phyloP scores from a whole-genome alignment of 1,140 invertebrate genomes.

The Metopolophium dirhodum region DNA sequence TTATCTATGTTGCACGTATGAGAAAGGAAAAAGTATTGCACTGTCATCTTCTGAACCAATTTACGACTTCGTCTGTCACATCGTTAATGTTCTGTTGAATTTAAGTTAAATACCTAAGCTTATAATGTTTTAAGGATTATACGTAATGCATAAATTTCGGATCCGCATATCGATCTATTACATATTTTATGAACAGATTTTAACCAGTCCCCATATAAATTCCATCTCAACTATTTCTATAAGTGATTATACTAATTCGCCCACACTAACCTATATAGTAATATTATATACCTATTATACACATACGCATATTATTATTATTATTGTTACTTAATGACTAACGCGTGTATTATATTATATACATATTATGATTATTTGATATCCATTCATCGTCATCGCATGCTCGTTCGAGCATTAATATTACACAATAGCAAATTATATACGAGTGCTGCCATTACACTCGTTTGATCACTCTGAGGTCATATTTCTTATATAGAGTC shows the following conservation, averaged over 20 bases:
- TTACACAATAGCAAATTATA: not conserved
- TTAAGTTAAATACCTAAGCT: not conserved
- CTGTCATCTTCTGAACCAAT: not conserved
- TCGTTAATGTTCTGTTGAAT: not conserved
- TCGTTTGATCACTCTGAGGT: not conserved
- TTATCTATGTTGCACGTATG: not conserved
- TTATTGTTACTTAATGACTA: not conserved
- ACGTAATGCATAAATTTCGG: not conserved
- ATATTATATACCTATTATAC: not conserved
- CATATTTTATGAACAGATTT: not conserved
- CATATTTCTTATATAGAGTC: not conserved
- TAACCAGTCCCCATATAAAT: not conserved
- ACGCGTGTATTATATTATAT: not conserved
- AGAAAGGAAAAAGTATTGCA: not conserved
- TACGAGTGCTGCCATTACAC: not conserved
- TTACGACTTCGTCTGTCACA: not conserved
- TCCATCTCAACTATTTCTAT: not conserved
- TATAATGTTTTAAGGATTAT: not conserved
- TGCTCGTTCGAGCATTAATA: not conserved
- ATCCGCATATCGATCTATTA: not conserved
- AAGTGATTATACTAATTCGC: not conserved
- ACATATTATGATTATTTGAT: not conserved
- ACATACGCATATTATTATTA: not conserved
- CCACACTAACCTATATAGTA: not conserved
- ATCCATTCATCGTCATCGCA: slow-evolving; percentile 14